Base-by-base conservation (phyloP, 2,888 invertebrate species). In the Drosophila lutescens region DNA sequence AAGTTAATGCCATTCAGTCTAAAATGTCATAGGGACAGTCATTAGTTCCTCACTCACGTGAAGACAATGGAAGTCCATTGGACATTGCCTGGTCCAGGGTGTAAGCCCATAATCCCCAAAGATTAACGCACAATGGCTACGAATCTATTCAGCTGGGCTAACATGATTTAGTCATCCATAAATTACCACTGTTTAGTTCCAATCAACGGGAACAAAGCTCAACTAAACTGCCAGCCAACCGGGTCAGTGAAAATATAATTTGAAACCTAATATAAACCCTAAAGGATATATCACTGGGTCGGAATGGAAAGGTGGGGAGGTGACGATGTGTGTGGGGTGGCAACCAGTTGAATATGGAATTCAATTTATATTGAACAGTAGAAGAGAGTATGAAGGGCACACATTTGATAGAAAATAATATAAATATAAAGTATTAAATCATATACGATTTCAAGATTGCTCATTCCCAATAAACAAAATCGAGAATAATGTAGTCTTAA, bases 311-410 rank as follows among this genome's bases (percentile, higher is more conserved):
- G 4, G 6, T 32, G 32, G 40, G 62, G 9, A 4, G 38, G 1
- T 13, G 15, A 9, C n/a, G 30, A 23, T 4, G 30, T 61, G 17
- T 30, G 32, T 38, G n/a, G 3, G 57, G 44, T 26, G 66, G 51
- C 79, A 86, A 88, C 88, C 47, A 88, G 83, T 83, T 80, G 81
- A 83, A 88, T 80, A 47, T 62, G 44, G 53, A 55, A 79, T 67
- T 72, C 43, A 44, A 69, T 67, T 71, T 51, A 44, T 65, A 55
- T 71, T 38, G 46, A 70, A 47, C 26, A 13, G 43, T 20, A 13
- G n/a, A 13, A 8, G 5, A 23, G 51, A 13, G 44, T 63, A 49
- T 40, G 10, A 4, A 12, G 23, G 32, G 10, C 1, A 17, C 5
- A 17, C 7, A 32, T 32, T 12, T 20, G 10, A 30, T 5, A 10